Evolutionary conservation across 1,140 invertebrate genomes (phyloP).

Genomic region (Solenopsis fugax): DNA sequence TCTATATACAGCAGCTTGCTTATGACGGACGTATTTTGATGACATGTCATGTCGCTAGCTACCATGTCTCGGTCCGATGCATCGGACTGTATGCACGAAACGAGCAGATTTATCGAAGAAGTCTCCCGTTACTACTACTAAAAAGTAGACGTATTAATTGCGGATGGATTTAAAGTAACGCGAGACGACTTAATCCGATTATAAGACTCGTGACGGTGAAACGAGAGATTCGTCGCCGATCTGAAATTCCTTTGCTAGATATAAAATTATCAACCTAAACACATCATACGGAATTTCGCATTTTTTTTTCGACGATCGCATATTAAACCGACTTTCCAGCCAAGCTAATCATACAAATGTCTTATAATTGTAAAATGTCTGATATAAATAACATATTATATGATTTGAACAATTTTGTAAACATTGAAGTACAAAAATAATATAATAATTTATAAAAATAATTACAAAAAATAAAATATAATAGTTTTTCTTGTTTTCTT

Average conservation of each 20-base stretch:
- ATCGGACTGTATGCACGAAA: constrained; percentile 46
- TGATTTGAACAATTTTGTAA: background rate
- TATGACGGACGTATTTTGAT: constrained; percentile 54
- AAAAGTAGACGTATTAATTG: constrained; percentile 76
- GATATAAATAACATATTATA: background rate
- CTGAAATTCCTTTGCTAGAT: constrained; percentile 63
- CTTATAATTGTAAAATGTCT: too few species aligned
- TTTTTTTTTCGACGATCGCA: background rate
- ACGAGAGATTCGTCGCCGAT: constrained; percentile 65
- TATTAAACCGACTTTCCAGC: constrained; percentile 16
- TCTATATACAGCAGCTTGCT: constrained; percentile 27
- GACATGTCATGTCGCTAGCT: constrained; percentile 52
- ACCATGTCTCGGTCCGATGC: constrained; percentile 43
- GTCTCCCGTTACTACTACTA: constrained; percentile 71
- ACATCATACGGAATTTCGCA: background rate
- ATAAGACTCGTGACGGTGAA: constrained; percentile 67
- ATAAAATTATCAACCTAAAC: constrained; percentile 60
- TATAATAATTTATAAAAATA: background rate
- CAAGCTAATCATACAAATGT: background rate
- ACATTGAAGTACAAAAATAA: background rate
- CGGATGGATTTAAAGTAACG: constrained; percentile 79
- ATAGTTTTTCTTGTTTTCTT: background rate
- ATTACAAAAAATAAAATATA: background rate
- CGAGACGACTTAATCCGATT: constrained; percentile 80
- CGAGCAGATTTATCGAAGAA: constrained; percentile 68